Conservation (phyloP, 2,113 vertebrate genomes). For the Fulica atra region DNA sequence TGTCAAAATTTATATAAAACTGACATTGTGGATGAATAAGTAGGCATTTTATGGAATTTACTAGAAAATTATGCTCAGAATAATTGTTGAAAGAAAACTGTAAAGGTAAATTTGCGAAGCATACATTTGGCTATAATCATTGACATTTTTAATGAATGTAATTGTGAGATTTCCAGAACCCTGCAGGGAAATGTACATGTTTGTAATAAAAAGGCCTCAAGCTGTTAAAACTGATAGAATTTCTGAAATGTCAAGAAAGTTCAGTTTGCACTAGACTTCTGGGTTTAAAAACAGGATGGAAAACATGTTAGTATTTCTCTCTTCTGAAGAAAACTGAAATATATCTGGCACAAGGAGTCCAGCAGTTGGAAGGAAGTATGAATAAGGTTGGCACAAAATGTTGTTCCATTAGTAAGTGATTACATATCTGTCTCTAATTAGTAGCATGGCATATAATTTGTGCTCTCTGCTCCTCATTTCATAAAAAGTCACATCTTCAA, state of each 20-base stretch:
- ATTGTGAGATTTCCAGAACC: conserved; percentile 65
- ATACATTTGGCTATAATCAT: conserved; percentile 42
- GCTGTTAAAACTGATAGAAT: conserved; percentile 77
- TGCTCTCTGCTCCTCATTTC: background rate
- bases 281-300: conserved; percentile 68
- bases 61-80: conserved; percentile 49
- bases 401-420: conserved; percentile 32
- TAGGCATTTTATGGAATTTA: conserved; percentile 37
- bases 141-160: conserved; percentile 66
- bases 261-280: conserved; percentile 64
- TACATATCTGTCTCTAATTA: conserved; percentile 56
- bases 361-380: conserved; percentile 57
- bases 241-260: conserved; percentile 70
- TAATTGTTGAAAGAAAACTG: conserved; percentile 41
- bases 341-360: conserved; percentile 44
- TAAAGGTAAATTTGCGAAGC: conserved; percentile 47
- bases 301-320: conserved; percentile 40
- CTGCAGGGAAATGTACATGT: conserved; percentile 62
- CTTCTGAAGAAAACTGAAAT: conserved; percentile 66
- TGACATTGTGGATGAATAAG: conserved; percentile 51
- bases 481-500: conserved; percentile 12
- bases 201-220: conserved; percentile 72
- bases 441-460: conserved; percentile 34
- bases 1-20: conserved; percentile 29
- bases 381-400: conserved; percentile 60